Base-by-base conservation (phyloP, 2,113 vertebrate genomes). In the Ploceus nigricollis region DNA sequence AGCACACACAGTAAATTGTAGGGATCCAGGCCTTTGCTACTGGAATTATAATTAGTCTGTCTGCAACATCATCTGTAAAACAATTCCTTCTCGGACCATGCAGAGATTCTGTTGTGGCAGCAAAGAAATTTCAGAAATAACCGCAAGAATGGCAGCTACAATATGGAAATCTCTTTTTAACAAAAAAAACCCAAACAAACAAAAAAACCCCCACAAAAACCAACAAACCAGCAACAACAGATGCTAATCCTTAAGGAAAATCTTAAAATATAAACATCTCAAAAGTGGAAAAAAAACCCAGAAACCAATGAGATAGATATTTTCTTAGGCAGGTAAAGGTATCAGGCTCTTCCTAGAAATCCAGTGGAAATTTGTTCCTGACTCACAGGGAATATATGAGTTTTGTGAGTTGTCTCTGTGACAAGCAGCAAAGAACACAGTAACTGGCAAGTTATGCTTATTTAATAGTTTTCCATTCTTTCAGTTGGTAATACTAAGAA, bases 21-120 rank as follows among this genome's bases (percentile, higher is more conserved):
- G 70, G 51, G 56, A 94, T 78, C 37, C 22, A 64, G 12, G 44
- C 28, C 22, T 91, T 92, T 94, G 56, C 60, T 60, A 13, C 44
- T 48, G 56, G 56, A 90, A 92, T 94, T 92, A 71, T 44, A 71
- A 95, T 94, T 89, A 96, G n/a, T 64, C 51, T 87, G 69, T 64
- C 72, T 89, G 44, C n/a, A 75, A 3, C 10, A 75, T 47, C 51
- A 75, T 90, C 75, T 88, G n/a, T 53, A 90, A 57, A 82, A 80
- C 1, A 6, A 80, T 65, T 89, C 50, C 31, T 81, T 78, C 48
- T 75, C 56, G 82, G 31, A 84, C 8, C 12, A 68, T 19, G 28
- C 57, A 86, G 33, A 87, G 24, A 61, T 70, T 86, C 42, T 70
- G 24, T 61, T 82, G 30, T 22, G 6, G 21, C 30, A 87, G 51